phyloP scores from a whole-genome alignment of 1,140 invertebrate species.

The Paraescarpia echinospica region DNA sequence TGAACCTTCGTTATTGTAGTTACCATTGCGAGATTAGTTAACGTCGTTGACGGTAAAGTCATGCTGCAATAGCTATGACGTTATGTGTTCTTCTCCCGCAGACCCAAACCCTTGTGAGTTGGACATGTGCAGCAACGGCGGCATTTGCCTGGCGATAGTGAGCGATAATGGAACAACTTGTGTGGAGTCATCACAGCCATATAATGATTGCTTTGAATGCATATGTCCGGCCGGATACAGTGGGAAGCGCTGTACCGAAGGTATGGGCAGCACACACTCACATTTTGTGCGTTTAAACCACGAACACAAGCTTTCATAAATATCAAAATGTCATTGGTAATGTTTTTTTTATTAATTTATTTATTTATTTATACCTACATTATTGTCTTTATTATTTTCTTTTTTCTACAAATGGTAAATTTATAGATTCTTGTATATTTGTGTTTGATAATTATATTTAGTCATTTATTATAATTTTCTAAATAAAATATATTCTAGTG shows the following conservation, averaged over 20 bases:
- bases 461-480: background rate
- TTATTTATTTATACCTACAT: background rate
- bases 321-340: background rate
- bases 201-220: background rate
- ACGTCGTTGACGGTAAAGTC: background rate
- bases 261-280: background rate
- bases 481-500: no score
- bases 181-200: background rate
- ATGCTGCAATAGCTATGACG: background rate
- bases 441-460: background rate
- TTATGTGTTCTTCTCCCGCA: background rate
- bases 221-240: background rate
- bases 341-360: background rate
- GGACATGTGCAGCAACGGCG: background rate
- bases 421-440: background rate
- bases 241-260: background rate
- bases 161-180: background rate
- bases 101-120: background rate
- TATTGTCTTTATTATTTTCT: background rate
- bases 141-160: background rate
- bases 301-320: background rate
- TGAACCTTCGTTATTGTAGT: background rate
- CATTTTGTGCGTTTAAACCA: background rate
- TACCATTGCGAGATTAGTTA: background rate
- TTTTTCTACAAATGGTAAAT: background rate